Conservation (phyloP, 1,140 invertebrate genomes). For the Drosophila mayri region DNA sequence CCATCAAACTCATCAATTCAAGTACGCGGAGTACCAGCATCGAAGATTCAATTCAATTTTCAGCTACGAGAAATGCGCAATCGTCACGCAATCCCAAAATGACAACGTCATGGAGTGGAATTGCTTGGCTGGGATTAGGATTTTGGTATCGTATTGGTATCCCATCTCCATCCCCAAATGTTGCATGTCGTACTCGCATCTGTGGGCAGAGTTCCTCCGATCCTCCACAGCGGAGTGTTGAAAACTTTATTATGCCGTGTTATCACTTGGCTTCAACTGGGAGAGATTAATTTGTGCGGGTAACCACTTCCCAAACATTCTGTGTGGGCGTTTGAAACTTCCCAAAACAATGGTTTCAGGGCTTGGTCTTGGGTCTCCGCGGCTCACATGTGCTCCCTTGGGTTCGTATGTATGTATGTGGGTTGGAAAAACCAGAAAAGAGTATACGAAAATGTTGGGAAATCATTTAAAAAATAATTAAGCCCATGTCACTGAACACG, state of each 20-base stretch:
- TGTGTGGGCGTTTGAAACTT: conserved; percentile 39
- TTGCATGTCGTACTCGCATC: conserved; percentile 44
- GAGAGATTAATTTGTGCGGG: conserved; percentile 57
- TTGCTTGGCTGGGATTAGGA: conserved; percentile 18
- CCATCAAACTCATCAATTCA: conserved; percentile 66
- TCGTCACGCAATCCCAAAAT: conserved; percentile 62
- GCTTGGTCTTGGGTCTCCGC: conserved; percentile 14
- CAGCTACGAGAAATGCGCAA: conserved; percentile 42
- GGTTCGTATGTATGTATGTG: conserved; percentile 21
- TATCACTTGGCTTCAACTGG: conserved; percentile 37
- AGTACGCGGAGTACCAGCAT: conserved; percentile 17
- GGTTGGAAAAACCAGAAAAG: conserved; percentile 24
- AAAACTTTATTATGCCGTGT: conserved; percentile 69
- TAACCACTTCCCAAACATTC: conserved; percentile 22
- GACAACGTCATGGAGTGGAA: conserved; percentile 58
- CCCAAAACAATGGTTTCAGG: conserved; percentile 38
- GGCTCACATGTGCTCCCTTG: conserved; percentile 31
- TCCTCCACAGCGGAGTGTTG: conserved; percentile 43
- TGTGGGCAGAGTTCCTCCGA: conserved; percentile 27
- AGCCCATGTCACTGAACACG: conserved; percentile 58
- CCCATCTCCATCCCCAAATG: conserved; percentile 30
- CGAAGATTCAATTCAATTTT: conserved; percentile 44
- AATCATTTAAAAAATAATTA: conserved; percentile 80
- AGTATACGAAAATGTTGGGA: conserved; percentile 40
- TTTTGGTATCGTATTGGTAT: conserved; percentile 2